A percentile compares a stretch with the other conserved stretches of the same genome.
phyloP scores from a whole-genome alignment of 2,113 vertebrate species.

The Triplophysa tibetana region DNA sequence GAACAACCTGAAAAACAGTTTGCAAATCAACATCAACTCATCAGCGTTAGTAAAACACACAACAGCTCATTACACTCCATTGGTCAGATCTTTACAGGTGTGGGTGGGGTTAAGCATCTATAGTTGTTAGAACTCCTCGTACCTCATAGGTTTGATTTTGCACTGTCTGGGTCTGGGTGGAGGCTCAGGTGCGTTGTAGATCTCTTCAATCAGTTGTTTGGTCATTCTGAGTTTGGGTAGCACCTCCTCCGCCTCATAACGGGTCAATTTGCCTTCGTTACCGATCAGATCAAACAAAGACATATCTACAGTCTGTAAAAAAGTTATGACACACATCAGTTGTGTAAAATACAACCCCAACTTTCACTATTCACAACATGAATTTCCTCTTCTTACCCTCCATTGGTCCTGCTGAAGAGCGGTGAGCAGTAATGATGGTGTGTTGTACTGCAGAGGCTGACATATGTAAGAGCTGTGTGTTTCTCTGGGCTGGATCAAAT shows the following conservation, averaged over 20 bases:
- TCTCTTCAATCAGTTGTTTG: constrained; percentile 87
- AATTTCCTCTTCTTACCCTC: constrained; percentile 69
- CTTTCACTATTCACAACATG: background rate
- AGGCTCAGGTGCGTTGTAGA: constrained; percentile 79
- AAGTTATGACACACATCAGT: background rate
- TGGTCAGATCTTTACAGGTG: background rate
- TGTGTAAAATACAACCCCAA: background rate
- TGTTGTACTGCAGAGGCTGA: constrained; percentile 77
- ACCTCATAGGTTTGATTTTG: constrained; percentile 92
- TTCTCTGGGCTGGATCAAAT: constrained; percentile 82
- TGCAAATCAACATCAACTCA: background rate
- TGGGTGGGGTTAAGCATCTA: no score
- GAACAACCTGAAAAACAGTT: constrained; percentile 77
- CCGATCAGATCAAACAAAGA: constrained; percentile 86
- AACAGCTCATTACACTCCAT: background rate
- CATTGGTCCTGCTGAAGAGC: constrained; percentile 76
- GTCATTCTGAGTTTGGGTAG: constrained; percentile 86
- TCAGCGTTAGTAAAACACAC: background rate
- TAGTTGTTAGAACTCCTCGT: background rate
- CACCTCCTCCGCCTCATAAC: constrained; percentile 81
- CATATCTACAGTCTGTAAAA: constrained; percentile 75
- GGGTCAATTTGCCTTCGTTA: constrained; percentile 83
- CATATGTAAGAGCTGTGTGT: constrained; percentile 76
- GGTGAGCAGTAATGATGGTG: constrained; percentile 81
- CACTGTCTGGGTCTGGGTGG: constrained; percentile 76